These are phyloP conservation scores for Mobula hypostoma DNA, from an alignment of 2,113 vertebrate genomes.

Conservation along the genomic window DNA sequence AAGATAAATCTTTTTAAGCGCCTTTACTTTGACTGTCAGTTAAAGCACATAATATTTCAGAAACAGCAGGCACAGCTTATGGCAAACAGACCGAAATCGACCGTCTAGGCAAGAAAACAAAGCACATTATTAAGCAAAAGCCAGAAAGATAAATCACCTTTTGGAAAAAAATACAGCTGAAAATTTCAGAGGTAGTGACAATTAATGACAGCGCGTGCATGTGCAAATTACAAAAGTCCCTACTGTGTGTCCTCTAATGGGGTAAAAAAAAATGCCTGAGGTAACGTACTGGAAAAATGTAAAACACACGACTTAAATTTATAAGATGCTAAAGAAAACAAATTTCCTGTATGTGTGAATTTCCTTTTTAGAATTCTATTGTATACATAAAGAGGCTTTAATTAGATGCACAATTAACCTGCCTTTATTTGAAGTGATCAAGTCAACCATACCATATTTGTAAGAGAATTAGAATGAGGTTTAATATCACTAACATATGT, in stretches of 20 bases:
- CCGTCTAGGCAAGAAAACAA: neutral
- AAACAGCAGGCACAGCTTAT: neutral
- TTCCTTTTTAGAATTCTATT: neutral
- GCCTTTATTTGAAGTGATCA: too few relatives aligned
- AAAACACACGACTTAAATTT: neutral
- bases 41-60: slow-evolving; percentile 15
- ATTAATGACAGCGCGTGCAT: neutral
- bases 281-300: neutral
- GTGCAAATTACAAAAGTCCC: neutral
- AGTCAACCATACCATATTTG: too few relatives aligned
- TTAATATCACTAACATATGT: too few relatives aligned
- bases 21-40: neutral
- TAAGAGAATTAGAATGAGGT: too few relatives aligned
- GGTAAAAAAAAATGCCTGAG: neutral
- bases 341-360: neutral
- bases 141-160: neutral
- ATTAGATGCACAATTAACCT: too few relatives aligned
- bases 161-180: neutral
- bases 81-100: neutral
- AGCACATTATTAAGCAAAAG: neutral
- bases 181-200: neutral
- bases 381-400: neutral
- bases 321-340: slow-evolving; percentile 8
- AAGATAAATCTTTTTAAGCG: slow-evolving; percentile 14
- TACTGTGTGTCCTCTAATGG: neutral